Base-by-base conservation (phyloP, 2,113 vertebrate species). In the Stegastes partitus region DNA sequence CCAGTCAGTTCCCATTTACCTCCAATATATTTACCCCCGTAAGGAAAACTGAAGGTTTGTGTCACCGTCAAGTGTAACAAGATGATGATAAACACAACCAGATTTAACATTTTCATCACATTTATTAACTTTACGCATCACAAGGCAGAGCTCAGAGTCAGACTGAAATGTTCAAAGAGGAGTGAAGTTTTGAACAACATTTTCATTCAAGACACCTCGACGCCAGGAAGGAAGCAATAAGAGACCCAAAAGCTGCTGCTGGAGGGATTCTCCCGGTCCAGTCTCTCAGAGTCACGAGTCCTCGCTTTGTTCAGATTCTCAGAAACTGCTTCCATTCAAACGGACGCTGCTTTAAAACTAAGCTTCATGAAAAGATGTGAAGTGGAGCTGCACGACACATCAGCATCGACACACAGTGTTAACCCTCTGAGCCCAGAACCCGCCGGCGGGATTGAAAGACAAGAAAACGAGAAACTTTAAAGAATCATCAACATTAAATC, bases 201-300 rank as follows among this genome's bases (percentile, higher is more conserved):
- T 86, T 3, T 55, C 54, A 79, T 83, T 83, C 77, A 73, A 47
- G 68, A 80, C 53, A 47, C 26, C 31, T 68, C 53, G 56, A 6
- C 72, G 37, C 31, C 54, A 61, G 84, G 76, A 86, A 86, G 77
- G 76, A 86, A 69, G 54, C 19, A 77, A 72, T 69, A 79, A 75
- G 44, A 6, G 47, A 70, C 75, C 65, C 50, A 67, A 75, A 79
- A 53, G 21, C 45, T 81, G 3, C 18, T 56, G 59, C 74, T 62
- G 23, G 61, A 77, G 28, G 67, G 59, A 28, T 26, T 45, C 68
- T 57, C 47, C 26, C 31, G 21, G 6, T 42, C 44, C 22, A 42
- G 31, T 51, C 44, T 56, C 5, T 55, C 16, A 8, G 19, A 72
- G 68, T 50, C 68, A 61, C 12, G 22, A 59, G 11, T 49, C 37